Conservation (phyloP, 2,113 vertebrate species). For the Bujurquina vittata region DNA sequence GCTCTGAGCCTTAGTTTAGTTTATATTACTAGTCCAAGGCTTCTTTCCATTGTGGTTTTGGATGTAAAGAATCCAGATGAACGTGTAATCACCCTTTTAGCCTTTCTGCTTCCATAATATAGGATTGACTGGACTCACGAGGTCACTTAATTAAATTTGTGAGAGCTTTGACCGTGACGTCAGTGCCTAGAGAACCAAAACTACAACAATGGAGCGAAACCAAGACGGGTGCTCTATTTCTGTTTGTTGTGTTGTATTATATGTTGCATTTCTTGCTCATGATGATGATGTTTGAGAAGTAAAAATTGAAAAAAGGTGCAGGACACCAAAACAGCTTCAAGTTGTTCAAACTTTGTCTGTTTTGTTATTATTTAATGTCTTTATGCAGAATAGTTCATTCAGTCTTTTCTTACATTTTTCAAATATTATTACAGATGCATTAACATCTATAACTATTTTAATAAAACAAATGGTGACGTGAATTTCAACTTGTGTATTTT, state of each 20-base stretch:
- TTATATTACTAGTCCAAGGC: neutral
- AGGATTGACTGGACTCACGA: neutral
- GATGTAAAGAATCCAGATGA: neutral
- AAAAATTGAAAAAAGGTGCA: neutral
- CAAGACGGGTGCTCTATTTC: neutral
- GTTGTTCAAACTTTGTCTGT: neutral
- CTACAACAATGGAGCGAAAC: neutral
- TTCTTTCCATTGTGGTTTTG: constrained; percentile 1
- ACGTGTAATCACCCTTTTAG: neutral
- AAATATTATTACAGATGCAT: no score
- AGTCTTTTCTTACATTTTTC: no score
- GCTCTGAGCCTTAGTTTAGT: neutral
- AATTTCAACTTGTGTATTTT: no score
- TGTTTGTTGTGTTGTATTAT: neutral
- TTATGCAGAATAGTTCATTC: no score
- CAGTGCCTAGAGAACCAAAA: neutral
- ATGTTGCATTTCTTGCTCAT: neutral
- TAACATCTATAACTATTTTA: no score
- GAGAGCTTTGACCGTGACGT: neutral
- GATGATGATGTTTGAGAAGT: neutral
- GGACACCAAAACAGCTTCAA: neutral
- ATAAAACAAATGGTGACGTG: no score
- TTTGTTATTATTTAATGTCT: no score
- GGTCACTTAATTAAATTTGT: constrained; percentile 2
- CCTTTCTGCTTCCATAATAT: neutral